Base-by-base conservation (phyloP, 23 tunicate species). In the Trididemnum nubilum region DNA sequence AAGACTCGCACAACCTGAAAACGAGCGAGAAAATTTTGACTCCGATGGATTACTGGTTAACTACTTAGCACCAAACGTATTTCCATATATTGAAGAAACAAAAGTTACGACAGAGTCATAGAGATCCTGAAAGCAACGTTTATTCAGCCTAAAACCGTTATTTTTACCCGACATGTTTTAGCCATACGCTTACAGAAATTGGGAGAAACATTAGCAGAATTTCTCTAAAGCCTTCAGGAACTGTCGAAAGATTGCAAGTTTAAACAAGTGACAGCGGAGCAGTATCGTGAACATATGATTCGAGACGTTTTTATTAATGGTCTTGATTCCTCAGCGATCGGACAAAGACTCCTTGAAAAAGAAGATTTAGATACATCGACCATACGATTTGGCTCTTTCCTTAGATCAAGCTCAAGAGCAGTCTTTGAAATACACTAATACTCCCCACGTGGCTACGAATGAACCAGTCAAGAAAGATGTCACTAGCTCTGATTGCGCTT, bases 281-380 rank as follows among this genome's bases (percentile, higher is more conserved):
- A n/a, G 18, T 64, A 64, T 64, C 71, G 71, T 64, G 23, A 64
- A 26, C 29, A 64, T 5, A 64, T 64, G 71, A 64, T 64, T n/a
- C 71, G 71, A n/a, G 19, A 12, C 30, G 71, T 7, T 15, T 64
- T 64, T n/a, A 64, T 64, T 24, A n/a, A 64, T n/a, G 30, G 71
- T n/a, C 19, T 64, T 12, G 29, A 5, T 64, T 64, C 71, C n/a
- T 12, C 23, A 5, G 27, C 30, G 24, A 64, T n/a, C 71, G 9
- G 71, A n/a, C 23, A 64, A n/a, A 19, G 71, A 5, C 24, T 64
- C 19, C n/a, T 64, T 5, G 71, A 64, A 26, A 64, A 64, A 19
- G 23, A n/a, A 15, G 57, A 49, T 49, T 18, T 49, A 12, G 15
- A 12, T 49, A 12, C 15, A 49, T 49, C 57, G 18, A 18, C 15